Percentiles rank a stretch among this genome's conserved stretches.
Conservation (phyloP, 2,888 invertebrate species). For the Trypoxylon attenuatum region DNA sequence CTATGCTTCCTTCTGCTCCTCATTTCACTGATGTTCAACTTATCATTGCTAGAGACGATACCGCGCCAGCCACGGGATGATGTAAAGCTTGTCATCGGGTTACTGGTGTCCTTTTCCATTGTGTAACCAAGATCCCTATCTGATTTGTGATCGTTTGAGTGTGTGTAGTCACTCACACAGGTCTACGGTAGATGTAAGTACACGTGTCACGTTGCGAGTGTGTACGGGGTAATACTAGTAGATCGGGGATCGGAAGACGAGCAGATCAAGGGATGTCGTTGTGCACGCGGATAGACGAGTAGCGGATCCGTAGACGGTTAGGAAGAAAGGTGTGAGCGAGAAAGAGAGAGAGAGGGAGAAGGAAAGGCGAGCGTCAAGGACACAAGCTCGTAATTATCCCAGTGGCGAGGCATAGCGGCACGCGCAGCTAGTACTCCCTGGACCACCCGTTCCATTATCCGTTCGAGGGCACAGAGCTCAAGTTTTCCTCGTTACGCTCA, state of each 20-base stretch:
- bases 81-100: constrained; percentile 52
- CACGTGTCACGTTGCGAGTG: neutral
- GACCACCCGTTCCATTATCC: constrained; percentile 30
- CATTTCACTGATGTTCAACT: constrained; percentile 33
- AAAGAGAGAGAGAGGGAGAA: no score
- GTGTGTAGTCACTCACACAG: neutral
- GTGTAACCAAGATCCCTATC: constrained; percentile 23
- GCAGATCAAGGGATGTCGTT: neutral
- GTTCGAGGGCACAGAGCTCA: constrained; percentile 31
- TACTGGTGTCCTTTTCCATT: constrained; percentile 41
- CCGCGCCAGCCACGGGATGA: constrained; percentile 38
- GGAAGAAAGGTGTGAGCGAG: constrained; percentile 41
- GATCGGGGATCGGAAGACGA: no score
- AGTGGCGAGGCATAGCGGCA: constrained; percentile 12
- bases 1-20: no score
- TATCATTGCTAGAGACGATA: constrained; percentile 43
- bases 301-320: constrained; percentile 2
- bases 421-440: neutral
- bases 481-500: constrained; percentile 45
- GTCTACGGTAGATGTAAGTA: neutral
- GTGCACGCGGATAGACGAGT: neutral
- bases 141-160: constrained; percentile 4
- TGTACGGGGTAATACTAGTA: no score
- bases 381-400: constrained; percentile 57
- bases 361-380: constrained; percentile 48